Conservation (phyloP, 2,113 vertebrate species). For the Butorides virescens region DNA sequence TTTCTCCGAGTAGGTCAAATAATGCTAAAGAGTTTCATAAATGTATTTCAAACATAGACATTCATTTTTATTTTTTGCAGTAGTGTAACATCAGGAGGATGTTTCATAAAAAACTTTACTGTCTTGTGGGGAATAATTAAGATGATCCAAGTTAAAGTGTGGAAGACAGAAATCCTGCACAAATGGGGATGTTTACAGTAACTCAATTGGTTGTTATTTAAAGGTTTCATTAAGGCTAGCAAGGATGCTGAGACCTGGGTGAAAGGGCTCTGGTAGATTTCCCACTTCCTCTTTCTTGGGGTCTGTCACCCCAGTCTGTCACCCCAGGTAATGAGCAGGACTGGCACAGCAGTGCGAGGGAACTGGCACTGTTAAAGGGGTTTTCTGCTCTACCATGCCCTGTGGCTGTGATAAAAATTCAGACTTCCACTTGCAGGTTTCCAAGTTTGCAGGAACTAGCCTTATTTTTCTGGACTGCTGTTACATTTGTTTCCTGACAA, state of each 20-base stretch:
- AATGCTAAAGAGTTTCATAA: neutral
- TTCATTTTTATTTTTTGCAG: neutral
- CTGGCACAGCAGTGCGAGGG: neutral
- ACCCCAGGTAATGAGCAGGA: neutral
- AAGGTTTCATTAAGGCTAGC: neutral
- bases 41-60: neutral
- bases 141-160: neutral
- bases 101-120: neutral
- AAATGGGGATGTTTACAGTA: neutral
- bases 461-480: neutral
- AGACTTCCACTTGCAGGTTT: neutral
- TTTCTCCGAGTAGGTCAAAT: neutral
- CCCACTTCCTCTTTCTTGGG: neutral
- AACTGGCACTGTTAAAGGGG: neutral
- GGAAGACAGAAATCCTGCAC: neutral
- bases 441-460: neutral
- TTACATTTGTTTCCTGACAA: neutral
- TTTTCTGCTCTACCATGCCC: neutral
- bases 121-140: neutral
- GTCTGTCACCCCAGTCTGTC: neutral
- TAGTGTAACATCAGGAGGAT: neutral
- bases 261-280: neutral
- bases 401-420: neutral
- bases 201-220: neutral
- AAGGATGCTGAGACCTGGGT: neutral